A percentile compares a stretch with the other conserved stretches of the same genome.
Evolutionary conservation across 2,113 vertebrate genomes (phyloP).

Genomic region (Muscicapa adusta): DNA sequence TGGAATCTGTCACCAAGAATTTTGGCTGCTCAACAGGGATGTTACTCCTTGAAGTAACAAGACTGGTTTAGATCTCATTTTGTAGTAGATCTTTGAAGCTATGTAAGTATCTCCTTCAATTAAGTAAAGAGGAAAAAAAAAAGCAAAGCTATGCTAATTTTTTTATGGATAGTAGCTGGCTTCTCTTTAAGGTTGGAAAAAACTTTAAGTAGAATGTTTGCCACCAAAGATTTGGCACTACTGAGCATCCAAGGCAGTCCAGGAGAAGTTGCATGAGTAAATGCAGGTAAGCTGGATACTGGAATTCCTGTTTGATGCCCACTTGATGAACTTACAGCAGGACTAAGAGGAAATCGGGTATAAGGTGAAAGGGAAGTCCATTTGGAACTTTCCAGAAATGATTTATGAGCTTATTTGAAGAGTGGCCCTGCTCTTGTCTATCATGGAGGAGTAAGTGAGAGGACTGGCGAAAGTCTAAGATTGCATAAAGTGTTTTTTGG

Average conservation of each 20-base stretch:
- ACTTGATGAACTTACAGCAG: neutral
- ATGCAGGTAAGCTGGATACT: neutral
- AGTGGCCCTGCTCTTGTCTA: fast-evolving
- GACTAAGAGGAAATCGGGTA: neutral
- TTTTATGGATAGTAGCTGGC: neutral
- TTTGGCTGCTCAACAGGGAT: fast-evolving
- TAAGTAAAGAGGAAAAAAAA: neutral
- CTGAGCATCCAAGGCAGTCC: neutral
- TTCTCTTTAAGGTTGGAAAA: neutral
- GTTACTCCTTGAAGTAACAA: neutral
- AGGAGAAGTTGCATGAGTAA: neutral
- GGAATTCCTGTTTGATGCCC: neutral
- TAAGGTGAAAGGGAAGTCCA: neutral
- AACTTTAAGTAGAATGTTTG: neutral
- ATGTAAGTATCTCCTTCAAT: neutral
- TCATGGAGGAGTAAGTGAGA: neutral
- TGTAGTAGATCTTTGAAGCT: neutral
- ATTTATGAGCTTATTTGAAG: neutral
- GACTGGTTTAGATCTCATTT: neutral
- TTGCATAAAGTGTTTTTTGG: neutral
- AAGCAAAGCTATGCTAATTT: neutral
- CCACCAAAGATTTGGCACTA: neutral
- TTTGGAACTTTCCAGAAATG: neutral
- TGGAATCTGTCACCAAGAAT: neutral
- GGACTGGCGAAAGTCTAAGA: neutral